Percentiles rank a stretch among this genome's conserved stretches.
These are phyloP conservation scores for Siniperca undulata DNA, from an alignment of 2,797 vertebrate genomes.

Conservation along the genomic window DNA sequence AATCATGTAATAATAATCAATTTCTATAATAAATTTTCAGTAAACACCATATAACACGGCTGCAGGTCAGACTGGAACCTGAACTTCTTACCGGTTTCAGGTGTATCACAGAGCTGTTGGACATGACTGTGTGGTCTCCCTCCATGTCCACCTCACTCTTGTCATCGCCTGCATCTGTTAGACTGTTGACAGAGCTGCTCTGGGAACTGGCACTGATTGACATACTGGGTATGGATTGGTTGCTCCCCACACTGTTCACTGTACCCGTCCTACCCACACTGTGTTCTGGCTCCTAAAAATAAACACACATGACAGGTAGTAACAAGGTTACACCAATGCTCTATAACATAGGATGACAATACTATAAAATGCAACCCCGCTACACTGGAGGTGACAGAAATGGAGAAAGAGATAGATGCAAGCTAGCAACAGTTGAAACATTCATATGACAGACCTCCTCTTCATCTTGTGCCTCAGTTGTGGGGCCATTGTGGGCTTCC, in stretches of 20 bases:
- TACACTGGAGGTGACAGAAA: slow-evolving; percentile 18
- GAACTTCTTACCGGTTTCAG: slow-evolving; percentile 91
- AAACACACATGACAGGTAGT: slow-evolving; percentile 3
- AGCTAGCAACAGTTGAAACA: neutral
- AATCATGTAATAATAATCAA: neutral
- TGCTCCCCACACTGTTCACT: slow-evolving; percentile 98
- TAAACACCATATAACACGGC: neutral
- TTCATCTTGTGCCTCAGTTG: slow-evolving; percentile 95
- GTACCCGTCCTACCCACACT: slow-evolving; percentile 94
- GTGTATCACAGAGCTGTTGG: slow-evolving; percentile 97
- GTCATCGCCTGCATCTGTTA: slow-evolving; percentile 96
- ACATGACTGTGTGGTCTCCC: slow-evolving; percentile 98
- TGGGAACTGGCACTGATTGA: slow-evolving; percentile 99
- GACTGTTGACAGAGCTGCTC: slow-evolving; percentile 99
- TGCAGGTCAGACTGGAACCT: neutral
- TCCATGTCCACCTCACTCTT: slow-evolving; percentile 97
- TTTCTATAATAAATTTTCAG: neutral
- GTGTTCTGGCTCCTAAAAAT: slow-evolving; percentile 92
- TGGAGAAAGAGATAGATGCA: slow-evolving; percentile 6
- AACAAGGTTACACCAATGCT: slow-evolving; percentile 27
- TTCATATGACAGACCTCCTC: slow-evolving; percentile 91
- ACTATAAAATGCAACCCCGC: neutral
- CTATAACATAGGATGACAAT: slow-evolving; percentile 1
- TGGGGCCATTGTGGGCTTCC: slow-evolving; percentile 96
- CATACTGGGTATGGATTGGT: slow-evolving; percentile 99